Base-by-base conservation (phyloP, 2,113 vertebrate species). In the Microtus ochrogaster region DNA sequence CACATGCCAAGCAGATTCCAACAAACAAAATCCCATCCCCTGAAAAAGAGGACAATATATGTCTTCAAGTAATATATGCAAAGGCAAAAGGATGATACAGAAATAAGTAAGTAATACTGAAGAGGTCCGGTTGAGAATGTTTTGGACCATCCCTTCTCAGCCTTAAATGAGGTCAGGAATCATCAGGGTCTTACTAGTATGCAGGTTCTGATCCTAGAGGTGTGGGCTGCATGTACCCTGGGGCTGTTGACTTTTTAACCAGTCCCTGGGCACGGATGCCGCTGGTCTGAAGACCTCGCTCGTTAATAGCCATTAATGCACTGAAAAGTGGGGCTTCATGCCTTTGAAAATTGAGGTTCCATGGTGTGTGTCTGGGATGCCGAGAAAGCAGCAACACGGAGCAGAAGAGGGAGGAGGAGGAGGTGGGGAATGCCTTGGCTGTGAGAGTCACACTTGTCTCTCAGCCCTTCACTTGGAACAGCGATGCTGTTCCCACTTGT, bases 391-490 rank as follows among this genome's bases (percentile, higher is more conserved):
- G 24, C 41, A 17, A 7, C 68, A n/a, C 33, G n/a, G 76, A 65
- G 65, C 89, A 84, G 87, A 84, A 88, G 52, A 24, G 83, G 4
- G n/a, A 28, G 79, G 89, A 49, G 74, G 90, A 28, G 33, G 58
- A 12, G 65, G 74, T 5, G 33, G 95, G 91, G 81, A 36, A 68
- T n/a, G 93, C 89, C 94, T 87, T 66, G 83, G 84, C 58, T 21
- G 0, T 6, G 36, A 77, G 47, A 88, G 39, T 66, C 72, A 12
- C 52, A 4, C 89, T 85, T 58, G 90, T 95, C 95, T 97, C 82
- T 95, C 90, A 94, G 92, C 33, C 63, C 58, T 52, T 78, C 63
- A 0, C 68, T 91, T 70, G 92, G 89, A 94, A 79, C 82, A 84
- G 9, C 55, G 26, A n/a, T 1, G 33, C 2, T 2, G 12, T 52